Evolutionary conservation across 2,888 invertebrate species (phyloP), one percentile per base, ranked within the genome.

Genomic region (Drosophila pegasa): DNA sequence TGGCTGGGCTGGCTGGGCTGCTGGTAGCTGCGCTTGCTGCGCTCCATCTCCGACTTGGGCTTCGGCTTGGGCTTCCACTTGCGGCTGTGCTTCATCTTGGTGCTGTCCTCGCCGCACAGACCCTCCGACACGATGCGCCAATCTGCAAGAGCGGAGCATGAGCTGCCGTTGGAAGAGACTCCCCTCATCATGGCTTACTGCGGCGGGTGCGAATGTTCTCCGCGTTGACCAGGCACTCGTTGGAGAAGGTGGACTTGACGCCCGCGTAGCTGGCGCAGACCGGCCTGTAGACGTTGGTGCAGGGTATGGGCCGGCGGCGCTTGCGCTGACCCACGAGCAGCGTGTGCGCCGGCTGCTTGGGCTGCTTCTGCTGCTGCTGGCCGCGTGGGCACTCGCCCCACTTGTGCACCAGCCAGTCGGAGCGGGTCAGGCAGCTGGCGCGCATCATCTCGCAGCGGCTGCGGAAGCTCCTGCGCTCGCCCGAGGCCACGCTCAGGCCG

Each of bases 181-280:
- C 9, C 12, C 6, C 9, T 0, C 2, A 8, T 5, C 25, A 2
- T 7, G 25, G 10, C 3, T 22, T 64, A 90, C 90, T 83, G 75
- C 86, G 78, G n/a, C 76, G 59, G 5, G 80, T 86, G 47, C 80
- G 74, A 1, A 85, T 69, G 58, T 90, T 90, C 73, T 90, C 90
- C 7, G 89, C 88, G 41, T 88, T 83, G 6, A 90, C 80, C 40
- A 89, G 61, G 16, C 90, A 90, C 71, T 90, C 90, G 45, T 89
- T 90, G 65, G 66, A 73, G 58, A 90, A 90, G 47, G 89, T 89
- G 9, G 90, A 89, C 72, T 90, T 90, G 1, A 90, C 90, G 10
- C 87, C 90, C 12, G 82, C 74, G 16, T 88, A 89, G 43, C 64
- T 74, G 16, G 89, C 90, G 27, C 90, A 90, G 0, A 90, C 89